Conservation (phyloP, 53 echinoderm and acorn worm species). For the Holothuria scabra region DNA sequence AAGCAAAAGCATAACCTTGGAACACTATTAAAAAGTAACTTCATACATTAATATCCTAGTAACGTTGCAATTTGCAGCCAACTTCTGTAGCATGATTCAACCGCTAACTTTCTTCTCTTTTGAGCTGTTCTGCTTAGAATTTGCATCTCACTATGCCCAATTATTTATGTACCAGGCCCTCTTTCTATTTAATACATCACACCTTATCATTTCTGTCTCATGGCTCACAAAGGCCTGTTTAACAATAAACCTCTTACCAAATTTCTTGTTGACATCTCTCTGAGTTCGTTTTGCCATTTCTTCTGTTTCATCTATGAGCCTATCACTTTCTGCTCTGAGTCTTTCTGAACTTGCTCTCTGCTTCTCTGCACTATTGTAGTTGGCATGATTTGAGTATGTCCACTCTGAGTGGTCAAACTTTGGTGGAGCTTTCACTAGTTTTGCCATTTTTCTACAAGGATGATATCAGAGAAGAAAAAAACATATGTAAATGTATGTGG, state of each 20-base stretch:
- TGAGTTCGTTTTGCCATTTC: constrained; percentile 92
- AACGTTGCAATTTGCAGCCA: no score
- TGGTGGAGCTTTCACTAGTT: constrained; percentile 87
- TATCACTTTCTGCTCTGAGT: constrained; percentile 86
- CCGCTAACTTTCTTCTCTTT: no score
- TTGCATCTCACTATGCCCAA: no score
- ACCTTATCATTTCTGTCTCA: no score
- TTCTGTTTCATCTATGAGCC: constrained; percentile 94
- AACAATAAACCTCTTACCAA: constrained; percentile 66
- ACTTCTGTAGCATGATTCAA: no score
- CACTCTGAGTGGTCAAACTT: constrained; percentile 89
- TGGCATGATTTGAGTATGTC: constrained; percentile 90
- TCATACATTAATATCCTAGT: no score
- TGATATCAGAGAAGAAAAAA: not conserved
- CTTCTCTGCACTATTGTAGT: constrained; percentile 97
- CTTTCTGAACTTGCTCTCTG: constrained; percentile 96
- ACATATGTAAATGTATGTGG: not conserved
- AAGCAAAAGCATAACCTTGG: no score
- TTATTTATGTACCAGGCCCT: no score
- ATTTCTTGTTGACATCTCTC: constrained; percentile 98
- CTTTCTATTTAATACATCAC: no score
- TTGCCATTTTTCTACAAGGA: constrained; percentile 72
- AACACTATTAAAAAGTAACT: no score
- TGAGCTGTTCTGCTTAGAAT: no score
- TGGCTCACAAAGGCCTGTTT: no score